Conservation (phyloP, 2,888 invertebrate genomes). For the Papilio protenor region DNA sequence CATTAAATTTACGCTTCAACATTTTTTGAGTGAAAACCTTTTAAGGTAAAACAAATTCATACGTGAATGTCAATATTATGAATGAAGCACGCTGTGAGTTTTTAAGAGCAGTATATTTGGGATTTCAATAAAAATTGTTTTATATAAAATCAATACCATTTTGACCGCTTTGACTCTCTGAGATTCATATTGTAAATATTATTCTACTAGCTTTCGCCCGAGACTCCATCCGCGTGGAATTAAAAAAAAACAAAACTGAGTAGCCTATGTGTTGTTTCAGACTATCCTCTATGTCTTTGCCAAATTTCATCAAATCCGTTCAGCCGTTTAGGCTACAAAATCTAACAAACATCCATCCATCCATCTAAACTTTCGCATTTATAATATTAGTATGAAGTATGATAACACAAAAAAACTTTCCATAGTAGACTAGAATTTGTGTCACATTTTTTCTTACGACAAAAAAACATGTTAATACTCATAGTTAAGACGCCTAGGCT, state of each 20-base stretch:
- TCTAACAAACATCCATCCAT: no score
- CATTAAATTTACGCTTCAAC: conserved; percentile 81
- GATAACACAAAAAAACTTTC: background rate
- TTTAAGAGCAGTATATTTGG: conserved; percentile 44
- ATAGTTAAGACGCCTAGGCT: background rate
- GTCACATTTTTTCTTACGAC: background rate
- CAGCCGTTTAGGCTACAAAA: no score
- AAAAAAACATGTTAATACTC: background rate
- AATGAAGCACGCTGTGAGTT: conserved; percentile 44
- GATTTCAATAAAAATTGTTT: conserved; percentile 35
- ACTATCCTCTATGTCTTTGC: no score
- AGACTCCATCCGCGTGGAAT: no score
- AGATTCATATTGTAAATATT: background rate
- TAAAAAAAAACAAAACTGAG: no score
- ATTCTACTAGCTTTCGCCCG: no score
- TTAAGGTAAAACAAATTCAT: conserved; percentile 64
- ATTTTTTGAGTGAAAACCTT: conserved; percentile 75
- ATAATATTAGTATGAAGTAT: no score
- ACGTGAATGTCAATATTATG: conserved; percentile 45
- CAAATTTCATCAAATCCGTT: no score
- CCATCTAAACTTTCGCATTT: no score
- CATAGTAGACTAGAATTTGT: background rate
- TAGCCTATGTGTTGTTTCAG: no score
- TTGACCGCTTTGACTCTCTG: conserved; percentile 5
- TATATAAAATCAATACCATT: conserved; percentile 37